Percentiles rank a stretch among this genome's conserved stretches.
Conservation (phyloP, 2,888 invertebrate species). For the Tigriopus californicus region DNA sequence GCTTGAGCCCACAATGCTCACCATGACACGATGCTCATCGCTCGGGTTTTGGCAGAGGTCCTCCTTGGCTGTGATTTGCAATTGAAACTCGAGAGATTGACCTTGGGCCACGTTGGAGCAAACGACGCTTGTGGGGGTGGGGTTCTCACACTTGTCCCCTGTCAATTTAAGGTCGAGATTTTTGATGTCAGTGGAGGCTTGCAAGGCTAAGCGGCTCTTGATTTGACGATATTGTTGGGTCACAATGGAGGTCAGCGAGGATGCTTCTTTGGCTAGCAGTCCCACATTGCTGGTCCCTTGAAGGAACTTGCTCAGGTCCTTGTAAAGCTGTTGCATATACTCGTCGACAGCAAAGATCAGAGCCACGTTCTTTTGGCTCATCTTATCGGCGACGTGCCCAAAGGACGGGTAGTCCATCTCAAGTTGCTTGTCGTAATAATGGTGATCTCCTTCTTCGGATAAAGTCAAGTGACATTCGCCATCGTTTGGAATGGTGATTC, state of each 20-base stretch:
- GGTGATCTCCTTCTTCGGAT: neutral
- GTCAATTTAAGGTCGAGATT: neutral
- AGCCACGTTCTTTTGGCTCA: neutral
- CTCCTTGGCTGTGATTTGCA: neutral
- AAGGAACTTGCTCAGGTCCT: neutral
- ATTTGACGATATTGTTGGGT: constrained; percentile 1
- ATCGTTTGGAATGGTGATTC: neutral
- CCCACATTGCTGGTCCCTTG: constrained; percentile 4
- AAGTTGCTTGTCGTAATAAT: neutral
- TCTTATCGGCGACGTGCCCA: neutral
- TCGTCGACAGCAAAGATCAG: neutral
- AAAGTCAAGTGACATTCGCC: neutral
- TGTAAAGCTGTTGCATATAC: constrained; percentile 1
- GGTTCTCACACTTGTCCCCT: neutral
- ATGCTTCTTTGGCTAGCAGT: neutral
- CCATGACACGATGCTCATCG: neutral
- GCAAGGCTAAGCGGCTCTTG: neutral
- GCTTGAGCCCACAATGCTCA: neutral
- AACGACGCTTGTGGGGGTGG: neutral
- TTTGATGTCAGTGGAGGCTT: neutral
- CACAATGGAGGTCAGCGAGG: neutral
- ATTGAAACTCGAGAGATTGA: neutral
- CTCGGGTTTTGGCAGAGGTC: neutral
- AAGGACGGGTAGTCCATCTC: constrained; percentile 8
- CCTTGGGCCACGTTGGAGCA: neutral